Conservation (phyloP, 2,888 invertebrate genomes). For the Cancer borealis region DNA sequence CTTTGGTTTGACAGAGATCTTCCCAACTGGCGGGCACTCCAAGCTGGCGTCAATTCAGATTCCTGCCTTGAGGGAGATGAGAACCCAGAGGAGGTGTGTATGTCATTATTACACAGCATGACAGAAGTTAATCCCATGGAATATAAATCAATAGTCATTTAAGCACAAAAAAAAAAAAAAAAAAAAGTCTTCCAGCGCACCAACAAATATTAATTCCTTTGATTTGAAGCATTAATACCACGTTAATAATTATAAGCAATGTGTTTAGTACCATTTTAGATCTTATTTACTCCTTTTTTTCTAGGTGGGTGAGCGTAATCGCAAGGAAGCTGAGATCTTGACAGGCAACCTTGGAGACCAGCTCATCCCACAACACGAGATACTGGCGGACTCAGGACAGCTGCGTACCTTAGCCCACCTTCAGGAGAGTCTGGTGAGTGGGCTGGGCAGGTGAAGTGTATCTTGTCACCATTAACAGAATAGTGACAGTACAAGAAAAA, state of each 20-base stretch:
- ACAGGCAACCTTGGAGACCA: slow-evolving; percentile 95
- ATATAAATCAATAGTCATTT: no score
- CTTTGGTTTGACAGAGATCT: slow-evolving; percentile 83
- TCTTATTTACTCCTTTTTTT: not conserved
- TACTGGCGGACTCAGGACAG: slow-evolving; percentile 90
- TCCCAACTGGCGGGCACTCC: slow-evolving; percentile 88
- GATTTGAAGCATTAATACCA: no score
- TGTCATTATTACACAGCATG: not conserved
- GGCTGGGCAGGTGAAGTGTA: slow-evolving; percentile 78
- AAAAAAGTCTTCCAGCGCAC: no score
- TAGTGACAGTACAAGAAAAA: not conserved
- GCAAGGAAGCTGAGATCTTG: slow-evolving; percentile 94
- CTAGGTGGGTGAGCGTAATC: slow-evolving; percentile 82
- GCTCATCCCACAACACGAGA: slow-evolving; percentile 90
- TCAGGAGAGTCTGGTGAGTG: slow-evolving; percentile 90
- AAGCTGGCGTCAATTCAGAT: slow-evolving; percentile 79
- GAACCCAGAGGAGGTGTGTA: slow-evolving; percentile 76
- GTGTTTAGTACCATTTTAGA: not conserved
- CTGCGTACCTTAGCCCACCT: slow-evolving; percentile 92
- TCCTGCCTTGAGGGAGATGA: slow-evolving; percentile 73
- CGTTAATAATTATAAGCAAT: not conserved
- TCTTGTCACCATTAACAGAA: not conserved
- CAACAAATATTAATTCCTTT: no score
- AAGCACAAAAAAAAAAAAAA: no score
- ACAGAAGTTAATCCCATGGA: no score